Evolutionary conservation across 2,797 vertebrate genomes (phyloP).

Genomic region (Anguilla pacifica): DNA sequence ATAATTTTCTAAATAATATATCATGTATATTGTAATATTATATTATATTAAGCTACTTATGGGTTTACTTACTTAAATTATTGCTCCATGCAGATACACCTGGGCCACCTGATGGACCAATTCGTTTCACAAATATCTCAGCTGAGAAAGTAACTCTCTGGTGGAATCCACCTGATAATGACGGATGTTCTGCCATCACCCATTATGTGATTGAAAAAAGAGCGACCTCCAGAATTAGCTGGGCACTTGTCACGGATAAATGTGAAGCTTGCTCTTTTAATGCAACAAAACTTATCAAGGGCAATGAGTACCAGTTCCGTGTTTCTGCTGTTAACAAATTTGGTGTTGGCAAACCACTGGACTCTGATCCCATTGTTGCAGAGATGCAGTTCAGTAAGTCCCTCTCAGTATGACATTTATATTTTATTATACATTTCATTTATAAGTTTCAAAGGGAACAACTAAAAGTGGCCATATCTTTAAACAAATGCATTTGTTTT

Average conservation of each 20-base stretch:
- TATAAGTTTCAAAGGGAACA: background rate
- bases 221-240: conserved; percentile 94
- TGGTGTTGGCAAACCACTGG: conserved; percentile 89
- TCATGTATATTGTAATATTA: background rate
- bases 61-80: conserved; percentile 9
- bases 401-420: conserved; percentile 1
- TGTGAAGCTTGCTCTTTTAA: conserved; percentile 92
- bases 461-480: background rate
- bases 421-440: background rate
- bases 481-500: conserved; percentile 30
- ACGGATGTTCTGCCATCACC: conserved; percentile 88
- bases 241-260: conserved; percentile 90
- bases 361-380: conserved; percentile 89
- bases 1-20: conserved; percentile 5
- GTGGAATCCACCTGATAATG: conserved; percentile 98
- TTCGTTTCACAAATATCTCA: conserved; percentile 92
- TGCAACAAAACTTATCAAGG: conserved; percentile 90
- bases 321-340: conserved; percentile 95
- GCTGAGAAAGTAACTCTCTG: conserved; percentile 93
- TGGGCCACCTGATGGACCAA: conserved; percentile 90
- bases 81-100: conserved; percentile 80
- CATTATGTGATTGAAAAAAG: conserved; percentile 97
- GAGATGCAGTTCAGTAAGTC: conserved; percentile 97
- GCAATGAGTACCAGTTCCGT: conserved; percentile 98
- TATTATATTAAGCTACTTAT: background rate